Conservation (phyloP, 1,140 invertebrate genomes). For the Oscheius sp. region DNA sequence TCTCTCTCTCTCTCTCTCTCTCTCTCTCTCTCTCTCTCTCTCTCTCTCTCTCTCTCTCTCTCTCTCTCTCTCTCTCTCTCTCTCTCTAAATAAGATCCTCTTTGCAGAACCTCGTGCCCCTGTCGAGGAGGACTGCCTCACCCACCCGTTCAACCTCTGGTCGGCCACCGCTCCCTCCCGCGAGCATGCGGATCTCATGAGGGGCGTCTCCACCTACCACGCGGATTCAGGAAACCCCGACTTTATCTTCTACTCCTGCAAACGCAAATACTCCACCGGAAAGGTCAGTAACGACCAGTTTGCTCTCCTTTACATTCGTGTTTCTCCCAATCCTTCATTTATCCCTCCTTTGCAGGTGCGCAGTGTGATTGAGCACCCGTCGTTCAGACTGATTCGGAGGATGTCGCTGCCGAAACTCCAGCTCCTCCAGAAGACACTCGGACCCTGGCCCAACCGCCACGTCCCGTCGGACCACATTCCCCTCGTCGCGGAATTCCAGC, state of each 20-base stretch:
- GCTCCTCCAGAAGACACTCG: background rate
- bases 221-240: slow-evolving; percentile 9
- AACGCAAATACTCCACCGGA: background rate
- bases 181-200: background rate
- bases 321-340: background rate
- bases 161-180: background rate
- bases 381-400: background rate
- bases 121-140: background rate
- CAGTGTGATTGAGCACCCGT: background rate
- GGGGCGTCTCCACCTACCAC: slow-evolving; percentile 14
- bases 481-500: slow-evolving; percentile 18
- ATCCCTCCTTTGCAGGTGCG: background rate
- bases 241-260: slow-evolving; percentile 20
- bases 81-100: background rate
- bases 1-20: too few species aligned
- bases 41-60: too few species aligned
- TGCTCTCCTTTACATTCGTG: background rate
- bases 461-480: slow-evolving; percentile 29
- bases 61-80: too few species aligned
- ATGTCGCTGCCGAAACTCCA: background rate
- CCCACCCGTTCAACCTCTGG: slow-evolving; percentile 1
- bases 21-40: too few species aligned
- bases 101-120: background rate
- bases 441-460: slow-evolving; percentile 24
- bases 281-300: background rate